Base-by-base conservation (phyloP, 1,140 invertebrate genomes). In the Chlorops oryzae region DNA sequence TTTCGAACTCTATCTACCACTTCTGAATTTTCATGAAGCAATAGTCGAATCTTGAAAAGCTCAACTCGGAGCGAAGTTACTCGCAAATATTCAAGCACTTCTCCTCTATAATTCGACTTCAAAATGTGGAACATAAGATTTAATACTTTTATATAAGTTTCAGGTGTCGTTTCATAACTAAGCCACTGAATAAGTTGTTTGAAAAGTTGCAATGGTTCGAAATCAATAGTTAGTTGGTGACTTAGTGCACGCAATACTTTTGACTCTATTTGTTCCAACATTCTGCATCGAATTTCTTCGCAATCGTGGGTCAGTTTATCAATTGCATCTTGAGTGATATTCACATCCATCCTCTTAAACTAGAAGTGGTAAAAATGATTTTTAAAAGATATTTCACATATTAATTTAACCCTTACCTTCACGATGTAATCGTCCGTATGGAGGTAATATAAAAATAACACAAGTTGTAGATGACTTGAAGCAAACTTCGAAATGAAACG, bases 141-240 rank as follows among this genome's bases (percentile, higher is more conserved):
- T 34, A 70, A 51, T 2, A 70, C 67, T 5, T 55, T 57, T 22
- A n/a, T n/a, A n/a, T 64, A 55, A 0, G 51, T 6, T 18, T 47
- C 55, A 13, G 50, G n/a, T 1, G 40, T 40, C 0, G 67, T 66
- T 15, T 42, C 42, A 13, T 39, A 39, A 1, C 45, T 58, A 41
- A 70, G 68, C 67, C 67, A 70, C 6, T 64, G 62, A n/a, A 70
- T 70, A 0, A 70, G 41, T 13, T 70, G 64, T 32, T 70, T 70
- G 3, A 59, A 48, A 5, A 70, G 25, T n/a, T 58, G 17, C 5
- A 60, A 45, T 5, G 63, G 53, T 20, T 68, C 63, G 3, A 70
- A 59, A 9, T 48, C 42, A 1, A 67, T 54, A 1, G 5, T 20
- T 50, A 56, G 57, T 22, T 51, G 52, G 22, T 59, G 51, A 17